These are phyloP conservation scores for Cinara cedri DNA, from an alignment of 2,888 invertebrate genomes.

Conservation along the genomic window DNA sequence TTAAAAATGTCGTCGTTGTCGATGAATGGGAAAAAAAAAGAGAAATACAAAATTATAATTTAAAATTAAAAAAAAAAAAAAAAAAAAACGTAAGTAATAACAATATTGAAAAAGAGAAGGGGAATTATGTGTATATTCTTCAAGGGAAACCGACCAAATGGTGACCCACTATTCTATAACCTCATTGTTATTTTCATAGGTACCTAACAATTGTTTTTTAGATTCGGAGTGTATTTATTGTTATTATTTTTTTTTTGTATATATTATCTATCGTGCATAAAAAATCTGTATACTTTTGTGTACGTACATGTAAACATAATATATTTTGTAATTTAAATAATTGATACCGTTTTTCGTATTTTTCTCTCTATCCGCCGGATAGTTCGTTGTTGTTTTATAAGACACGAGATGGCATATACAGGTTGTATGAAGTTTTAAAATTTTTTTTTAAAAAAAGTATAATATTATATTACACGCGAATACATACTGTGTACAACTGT, in stretches of 20 bases:
- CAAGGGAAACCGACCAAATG: conserved; percentile 44
- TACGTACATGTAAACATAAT: not conserved
- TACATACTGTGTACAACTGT: too few species aligned
- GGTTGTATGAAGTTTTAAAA: not conserved
- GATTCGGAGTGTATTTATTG: too few species aligned
- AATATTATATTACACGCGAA: too few species aligned
- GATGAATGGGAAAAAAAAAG: conserved; percentile 2
- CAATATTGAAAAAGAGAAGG: conserved; percentile 28
- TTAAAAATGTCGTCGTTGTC: not conserved
- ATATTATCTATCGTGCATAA: conserved; percentile 15
- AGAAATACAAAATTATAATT: conserved; percentile 32
- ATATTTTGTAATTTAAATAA: conserved; percentile 32
- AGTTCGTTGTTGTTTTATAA: conserved; percentile 7
- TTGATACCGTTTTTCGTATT: not conserved
- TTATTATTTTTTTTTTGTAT: conserved; percentile 14
- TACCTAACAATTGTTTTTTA: conserved; percentile 50
- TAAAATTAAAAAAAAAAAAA: not conserved
- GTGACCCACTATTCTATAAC: conserved; percentile 55
- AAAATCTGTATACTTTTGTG: not conserved
- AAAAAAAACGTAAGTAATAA: not conserved
- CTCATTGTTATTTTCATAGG: conserved; percentile 51
- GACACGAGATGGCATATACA: not conserved
- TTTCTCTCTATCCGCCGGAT: not conserved
- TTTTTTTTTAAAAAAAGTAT: conserved; percentile 10
- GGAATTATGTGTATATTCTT: conserved; percentile 27